Percentiles rank a stretch among this genome's conserved stretches.
Evolutionary conservation across 2,113 vertebrate genomes (phyloP).

Genomic region (Sardina pilchardus): DNA sequence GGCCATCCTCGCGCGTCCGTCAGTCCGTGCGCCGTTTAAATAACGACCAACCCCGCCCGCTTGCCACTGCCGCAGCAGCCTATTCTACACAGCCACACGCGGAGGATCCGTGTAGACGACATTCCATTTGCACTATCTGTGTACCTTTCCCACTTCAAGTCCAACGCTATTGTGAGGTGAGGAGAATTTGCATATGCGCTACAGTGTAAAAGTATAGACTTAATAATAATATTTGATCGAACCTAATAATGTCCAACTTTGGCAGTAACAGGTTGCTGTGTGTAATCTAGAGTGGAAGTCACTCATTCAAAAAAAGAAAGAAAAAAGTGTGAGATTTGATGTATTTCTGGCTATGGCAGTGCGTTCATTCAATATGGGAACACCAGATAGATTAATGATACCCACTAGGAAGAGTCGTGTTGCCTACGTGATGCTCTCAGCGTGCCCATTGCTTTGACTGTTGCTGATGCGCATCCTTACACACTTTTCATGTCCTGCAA

Average conservation of each 20-base stretch:
- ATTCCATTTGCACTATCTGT: constrained; percentile 42
- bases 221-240: neutral
- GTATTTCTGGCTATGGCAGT: neutral
- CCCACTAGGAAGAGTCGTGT: neutral
- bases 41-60: constrained; percentile 7
- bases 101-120: constrained; percentile 33
- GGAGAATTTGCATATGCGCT: neutral
- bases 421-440: neutral
- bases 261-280: neutral
- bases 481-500: neutral
- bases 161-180: constrained; percentile 31
- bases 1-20: neutral
- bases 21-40: constrained; percentile 54
- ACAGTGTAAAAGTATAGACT: neutral
- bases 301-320: neutral
- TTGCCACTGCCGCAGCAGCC: constrained; percentile 54
- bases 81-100: neutral
- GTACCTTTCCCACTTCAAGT: neutral
- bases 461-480: neutral
- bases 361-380: neutral
- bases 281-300: neutral
- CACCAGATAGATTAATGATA: neutral
- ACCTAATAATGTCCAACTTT: neutral
- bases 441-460: neutral
- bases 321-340: neutral